These are phyloP conservation scores for Palaemon carinicauda DNA, from an alignment of 1,140 invertebrate genomes.

Conservation along the genomic window DNA sequence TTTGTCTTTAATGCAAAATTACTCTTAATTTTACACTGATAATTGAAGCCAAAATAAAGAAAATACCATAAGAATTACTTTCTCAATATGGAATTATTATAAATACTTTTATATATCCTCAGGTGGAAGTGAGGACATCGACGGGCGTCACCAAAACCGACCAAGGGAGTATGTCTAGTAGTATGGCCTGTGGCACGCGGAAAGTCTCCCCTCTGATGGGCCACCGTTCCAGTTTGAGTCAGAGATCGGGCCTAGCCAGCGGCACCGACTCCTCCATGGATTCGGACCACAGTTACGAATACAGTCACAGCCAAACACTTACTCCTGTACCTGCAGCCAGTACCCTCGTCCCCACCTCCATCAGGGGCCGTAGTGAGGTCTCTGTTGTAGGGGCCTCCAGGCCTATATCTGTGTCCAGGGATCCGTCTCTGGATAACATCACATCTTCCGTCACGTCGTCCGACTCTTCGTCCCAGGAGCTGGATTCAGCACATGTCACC, in stretches of 20 bases:
- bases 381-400: background rate
- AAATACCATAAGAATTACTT: no score
- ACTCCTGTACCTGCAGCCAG: background rate
- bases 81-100: no score
- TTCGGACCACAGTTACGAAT: constrained; percentile 43
- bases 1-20: no score
- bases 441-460: constrained; percentile 43
- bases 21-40: no score
- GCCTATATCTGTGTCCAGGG: constrained; percentile 18
- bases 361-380: background rate
- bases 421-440: constrained; percentile 37
- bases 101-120: background rate
- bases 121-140: background rate
- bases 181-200: background rate
- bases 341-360: background rate
- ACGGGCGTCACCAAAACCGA: background rate
- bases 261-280: constrained; percentile 46
- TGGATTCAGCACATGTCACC: constrained; percentile 42
- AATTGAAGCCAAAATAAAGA: no score
- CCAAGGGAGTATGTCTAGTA: background rate
- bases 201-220: constrained; percentile 25
- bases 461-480: constrained; percentile 44
- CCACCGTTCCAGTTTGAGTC: background rate
- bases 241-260: constrained; percentile 17
- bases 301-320: background rate